These are phyloP conservation scores for Epistrophe grossulariae DNA, from an alignment of 2,888 invertebrate species.

Conservation along the genomic window DNA sequence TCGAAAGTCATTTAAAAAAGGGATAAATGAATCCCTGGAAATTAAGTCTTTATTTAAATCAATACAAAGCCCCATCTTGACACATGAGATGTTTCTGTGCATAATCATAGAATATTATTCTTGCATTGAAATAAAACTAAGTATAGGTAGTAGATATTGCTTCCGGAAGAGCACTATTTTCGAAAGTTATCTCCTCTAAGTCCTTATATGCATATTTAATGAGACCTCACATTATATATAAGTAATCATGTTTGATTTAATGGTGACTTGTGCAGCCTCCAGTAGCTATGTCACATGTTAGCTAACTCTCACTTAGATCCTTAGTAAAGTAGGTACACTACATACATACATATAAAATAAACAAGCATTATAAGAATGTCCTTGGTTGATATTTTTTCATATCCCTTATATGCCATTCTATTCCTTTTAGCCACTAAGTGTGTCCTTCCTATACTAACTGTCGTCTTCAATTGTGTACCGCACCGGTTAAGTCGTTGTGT, in stretches of 20 bases:
- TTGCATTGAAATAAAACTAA: neutral
- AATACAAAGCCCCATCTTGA: neutral
- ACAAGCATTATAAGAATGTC: constrained; percentile 20
- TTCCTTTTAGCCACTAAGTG: constrained; percentile 52
- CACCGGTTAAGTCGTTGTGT: constrained; percentile 58
- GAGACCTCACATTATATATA: constrained; percentile 12
- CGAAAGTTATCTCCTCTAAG: neutral
- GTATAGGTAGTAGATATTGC: no score
- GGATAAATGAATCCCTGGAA: neutral
- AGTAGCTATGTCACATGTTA: constrained; percentile 58
- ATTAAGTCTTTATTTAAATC: neutral
- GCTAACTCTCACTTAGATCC: constrained; percentile 56
- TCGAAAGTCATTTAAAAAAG: neutral
- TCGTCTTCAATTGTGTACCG: constrained; percentile 61
- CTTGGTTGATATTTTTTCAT: constrained; percentile 27
- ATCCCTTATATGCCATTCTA: constrained; percentile 36
- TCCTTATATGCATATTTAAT: constrained; percentile 47
- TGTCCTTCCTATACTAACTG: constrained; percentile 54
- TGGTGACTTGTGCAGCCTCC: constrained; percentile 43
- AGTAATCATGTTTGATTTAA: constrained; percentile 56
- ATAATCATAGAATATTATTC: constrained; percentile 37
- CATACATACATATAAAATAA: neutral
- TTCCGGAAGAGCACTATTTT: constrained; percentile 18
- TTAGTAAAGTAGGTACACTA: neutral
- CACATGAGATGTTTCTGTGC: constrained; percentile 10